phyloP scores from a whole-genome alignment of 2,113 vertebrate genomes.

The Etheostoma spectabile region DNA sequence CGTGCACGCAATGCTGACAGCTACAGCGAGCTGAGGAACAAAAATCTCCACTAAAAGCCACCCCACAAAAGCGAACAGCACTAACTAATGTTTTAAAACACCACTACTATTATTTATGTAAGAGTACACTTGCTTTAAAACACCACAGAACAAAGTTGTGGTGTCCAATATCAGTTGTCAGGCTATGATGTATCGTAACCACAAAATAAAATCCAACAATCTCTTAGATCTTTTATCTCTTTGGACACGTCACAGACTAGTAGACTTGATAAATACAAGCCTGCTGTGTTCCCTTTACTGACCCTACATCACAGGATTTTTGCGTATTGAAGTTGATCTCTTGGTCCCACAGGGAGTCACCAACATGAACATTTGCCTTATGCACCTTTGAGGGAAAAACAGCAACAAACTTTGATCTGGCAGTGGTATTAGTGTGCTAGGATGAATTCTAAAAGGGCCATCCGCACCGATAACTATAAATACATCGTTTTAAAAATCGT shows the following conservation, averaged over 20 bases:
- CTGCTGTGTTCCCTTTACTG: constrained; percentile 2
- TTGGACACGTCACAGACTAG: background rate
- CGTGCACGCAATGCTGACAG: background rate
- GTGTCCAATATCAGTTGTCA: background rate
- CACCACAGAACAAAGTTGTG: background rate
- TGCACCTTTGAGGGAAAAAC: constrained; percentile 8
- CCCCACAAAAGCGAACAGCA: background rate
- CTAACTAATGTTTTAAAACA: constrained; percentile 1
- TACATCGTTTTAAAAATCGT: no score
- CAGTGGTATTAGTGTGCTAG: rapidly evolving
- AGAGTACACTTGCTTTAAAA: background rate
- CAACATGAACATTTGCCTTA: background rate
- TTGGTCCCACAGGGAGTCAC: background rate
- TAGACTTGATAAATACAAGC: background rate
- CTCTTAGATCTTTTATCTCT: background rate
- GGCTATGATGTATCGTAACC: background rate
- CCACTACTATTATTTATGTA: background rate
- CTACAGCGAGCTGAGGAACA: background rate
- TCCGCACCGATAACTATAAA: no score
- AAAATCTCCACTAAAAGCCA: background rate
- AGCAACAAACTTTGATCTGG: background rate
- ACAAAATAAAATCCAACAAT: background rate
- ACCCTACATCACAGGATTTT: constrained; percentile 17
- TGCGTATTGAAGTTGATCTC: constrained; percentile 21
- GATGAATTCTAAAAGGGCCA: background rate